These are phyloP conservation scores for Zalophus californianus DNA, from an alignment of 2,797 vertebrate genomes.

Conservation along the genomic window DNA sequence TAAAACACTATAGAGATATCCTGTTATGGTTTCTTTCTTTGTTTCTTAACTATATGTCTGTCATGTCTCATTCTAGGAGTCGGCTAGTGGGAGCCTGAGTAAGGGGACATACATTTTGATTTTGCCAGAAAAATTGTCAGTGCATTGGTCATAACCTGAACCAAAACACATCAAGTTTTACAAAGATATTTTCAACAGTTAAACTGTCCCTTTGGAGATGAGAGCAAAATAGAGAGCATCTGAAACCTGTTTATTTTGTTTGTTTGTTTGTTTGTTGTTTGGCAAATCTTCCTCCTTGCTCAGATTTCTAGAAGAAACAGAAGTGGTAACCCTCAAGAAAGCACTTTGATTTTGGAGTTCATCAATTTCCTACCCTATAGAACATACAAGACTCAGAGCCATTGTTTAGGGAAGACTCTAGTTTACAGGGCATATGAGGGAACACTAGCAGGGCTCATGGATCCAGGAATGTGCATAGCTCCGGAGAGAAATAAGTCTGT, in stretches of 20 bases:
- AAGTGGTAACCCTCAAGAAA: background rate
- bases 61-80: background rate
- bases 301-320: background rate
- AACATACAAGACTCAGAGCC: background rate
- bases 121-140: background rate
- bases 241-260: background rate
- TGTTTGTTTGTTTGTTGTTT: background rate
- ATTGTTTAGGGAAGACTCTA: background rate
- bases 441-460: background rate
- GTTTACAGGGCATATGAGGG: background rate
- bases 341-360: background rate
- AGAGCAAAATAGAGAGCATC: background rate
- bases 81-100: background rate
- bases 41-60: conserved; percentile 21
- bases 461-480: fast-evolving
- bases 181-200: background rate
- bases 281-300: background rate
- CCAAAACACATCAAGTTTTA: background rate
- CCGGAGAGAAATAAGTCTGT: background rate
- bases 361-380: background rate
- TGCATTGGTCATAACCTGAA: background rate
- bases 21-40: background rate
- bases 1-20: background rate
- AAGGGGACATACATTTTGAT: background rate
- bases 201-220: background rate